Conservation (phyloP, 2,888 invertebrate species). For the Glaucopsyche alexis region DNA sequence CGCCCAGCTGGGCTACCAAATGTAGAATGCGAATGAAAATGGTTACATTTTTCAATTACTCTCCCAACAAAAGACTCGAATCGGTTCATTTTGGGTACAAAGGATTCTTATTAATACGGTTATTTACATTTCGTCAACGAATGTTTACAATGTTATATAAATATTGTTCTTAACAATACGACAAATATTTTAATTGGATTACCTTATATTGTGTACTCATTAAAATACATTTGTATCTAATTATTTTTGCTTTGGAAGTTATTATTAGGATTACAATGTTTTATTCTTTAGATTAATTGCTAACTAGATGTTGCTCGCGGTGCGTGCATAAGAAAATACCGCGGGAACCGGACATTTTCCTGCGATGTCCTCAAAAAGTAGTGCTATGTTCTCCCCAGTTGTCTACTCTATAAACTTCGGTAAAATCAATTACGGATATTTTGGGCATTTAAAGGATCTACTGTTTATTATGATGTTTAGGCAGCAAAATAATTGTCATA, state of each 20-base stretch:
- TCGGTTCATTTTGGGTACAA: conserved; percentile 16
- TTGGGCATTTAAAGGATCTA: no score
- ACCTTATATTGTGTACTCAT: neutral
- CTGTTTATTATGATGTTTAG: no score
- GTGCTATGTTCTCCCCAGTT: no score
- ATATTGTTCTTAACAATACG: neutral
- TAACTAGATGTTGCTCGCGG: neutral
- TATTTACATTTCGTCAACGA: conserved; percentile 14
- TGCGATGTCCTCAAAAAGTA: no score
- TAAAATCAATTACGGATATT: no score
- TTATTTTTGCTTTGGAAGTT: neutral
- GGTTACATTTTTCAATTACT: conserved; percentile 21
- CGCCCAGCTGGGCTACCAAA: conserved; percentile 9
- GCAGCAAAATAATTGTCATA: no score
- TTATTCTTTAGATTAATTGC: neutral
- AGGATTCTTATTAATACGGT: conserved; percentile 21
- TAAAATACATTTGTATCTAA: neutral
- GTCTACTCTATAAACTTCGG: no score
- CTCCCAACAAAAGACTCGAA: conserved; percentile 14
- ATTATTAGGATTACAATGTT: neutral
- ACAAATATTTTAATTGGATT: conserved; percentile 14
- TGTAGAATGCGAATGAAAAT: neutral
- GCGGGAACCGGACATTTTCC: no score
- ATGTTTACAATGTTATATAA: conserved; percentile 14
- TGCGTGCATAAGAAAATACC: no score